Evolutionary conservation across 2,113 vertebrate genomes (phyloP), one percentile per base, ranked within the genome.

Genomic region (Nansenia antarctica): DNA sequence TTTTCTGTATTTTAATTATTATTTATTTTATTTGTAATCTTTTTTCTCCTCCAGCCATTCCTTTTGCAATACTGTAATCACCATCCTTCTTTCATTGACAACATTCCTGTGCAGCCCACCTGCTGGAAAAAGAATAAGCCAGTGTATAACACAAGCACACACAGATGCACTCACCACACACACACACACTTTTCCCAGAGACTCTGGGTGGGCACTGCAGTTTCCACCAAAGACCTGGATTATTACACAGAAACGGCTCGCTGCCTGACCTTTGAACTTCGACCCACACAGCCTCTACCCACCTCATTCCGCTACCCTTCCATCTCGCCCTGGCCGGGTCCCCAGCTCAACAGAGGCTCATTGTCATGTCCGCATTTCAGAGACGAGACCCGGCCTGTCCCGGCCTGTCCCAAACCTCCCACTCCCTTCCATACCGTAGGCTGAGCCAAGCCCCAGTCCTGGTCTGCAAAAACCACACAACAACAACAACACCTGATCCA

Each of bases 311-410:
- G n/a, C 61, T 65, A 52, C 47, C 57, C 57, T 34, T 32, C 31
- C 31, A 20, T 35, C 57, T 18, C 53, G 24, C 30, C 42, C 57
- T 26, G 31, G 45, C 7, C 45, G 18, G 1, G 45, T 20, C 49
- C n/a, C 32, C 49, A 64, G 71, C 70, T 64, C 29, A 70, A 89
- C 84, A 89, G 84, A 80, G 79, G 73, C 67, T 76, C 65, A 85
- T 85, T 88, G 87, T 88, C 70, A 74, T 47, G 62, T 42, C 65
- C 76, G 74, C 67, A 85, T 82, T 86, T 86, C 76, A 84, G 77
- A 82, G 70, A n/a, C 70, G 70, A 78, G 73, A 73, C 69, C 74
- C 65, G 67, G 73, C 79, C 60, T 52, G 69, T 64, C 70, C 61
- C 27, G 37, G 18, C 67, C 62, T 57, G 69, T 63, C 70, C 62